These are phyloP conservation scores for Xiphias gladius DNA, from an alignment of 2,113 vertebrate genomes.

Conservation along the genomic window DNA sequence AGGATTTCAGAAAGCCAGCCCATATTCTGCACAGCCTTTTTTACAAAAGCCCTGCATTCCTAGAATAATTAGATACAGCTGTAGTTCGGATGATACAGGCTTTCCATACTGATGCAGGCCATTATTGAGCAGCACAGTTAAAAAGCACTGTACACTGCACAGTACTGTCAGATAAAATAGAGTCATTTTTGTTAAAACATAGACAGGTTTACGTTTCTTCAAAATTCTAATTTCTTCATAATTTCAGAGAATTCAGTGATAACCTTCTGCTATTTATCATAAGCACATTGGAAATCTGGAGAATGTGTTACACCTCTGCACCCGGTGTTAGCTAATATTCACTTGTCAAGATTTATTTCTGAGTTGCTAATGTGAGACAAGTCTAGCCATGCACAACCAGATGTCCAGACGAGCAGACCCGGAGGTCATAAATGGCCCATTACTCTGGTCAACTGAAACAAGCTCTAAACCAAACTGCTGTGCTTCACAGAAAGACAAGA, in stretches of 20 bases:
- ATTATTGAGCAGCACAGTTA: conserved; percentile 25
- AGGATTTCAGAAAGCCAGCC: conserved; percentile 60
- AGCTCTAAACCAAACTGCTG: conserved; percentile 31
- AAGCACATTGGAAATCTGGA: neutral
- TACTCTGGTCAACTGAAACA: conserved; percentile 29
- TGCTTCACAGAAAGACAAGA: conserved; percentile 29
- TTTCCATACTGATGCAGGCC: conserved; percentile 60
- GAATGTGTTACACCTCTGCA: neutral
- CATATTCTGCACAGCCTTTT: conserved; percentile 61
- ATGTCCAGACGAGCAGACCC: conserved; percentile 40
- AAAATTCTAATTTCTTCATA: neutral
- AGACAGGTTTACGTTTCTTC: neutral
- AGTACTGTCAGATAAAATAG: neutral
- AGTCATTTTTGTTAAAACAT: neutral
- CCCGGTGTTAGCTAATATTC: neutral
- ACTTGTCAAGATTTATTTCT: conserved; percentile 3
- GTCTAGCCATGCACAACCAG: conserved; percentile 35
- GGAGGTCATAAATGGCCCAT: conserved; percentile 46
- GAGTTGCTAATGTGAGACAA: conserved; percentile 7
- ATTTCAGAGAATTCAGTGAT: neutral
- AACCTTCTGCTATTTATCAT: neutral
- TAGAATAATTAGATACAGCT: conserved; percentile 82
- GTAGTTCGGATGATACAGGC: conserved; percentile 70
- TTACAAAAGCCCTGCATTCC: conserved; percentile 76
- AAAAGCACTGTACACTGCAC: neutral